Conservation (phyloP, 2,888 invertebrate species). For the Laothoe populi region DNA sequence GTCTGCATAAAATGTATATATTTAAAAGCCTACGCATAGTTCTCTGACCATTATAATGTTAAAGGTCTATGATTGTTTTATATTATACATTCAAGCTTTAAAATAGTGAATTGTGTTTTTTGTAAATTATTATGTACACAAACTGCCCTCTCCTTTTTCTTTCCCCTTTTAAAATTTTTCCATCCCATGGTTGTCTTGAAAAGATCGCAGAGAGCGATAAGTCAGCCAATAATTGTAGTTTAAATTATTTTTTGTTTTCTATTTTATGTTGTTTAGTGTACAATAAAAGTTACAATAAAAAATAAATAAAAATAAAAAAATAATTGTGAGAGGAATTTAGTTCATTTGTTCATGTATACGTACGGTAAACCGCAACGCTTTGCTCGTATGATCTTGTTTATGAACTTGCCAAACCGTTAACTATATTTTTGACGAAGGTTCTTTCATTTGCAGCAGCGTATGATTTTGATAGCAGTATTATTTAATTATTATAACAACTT, state of each 20-base stretch:
- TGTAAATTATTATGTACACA: too few species aligned
- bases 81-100: background rate
- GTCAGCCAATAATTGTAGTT: too few species aligned
- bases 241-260: too few species aligned
- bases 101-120: too few species aligned
- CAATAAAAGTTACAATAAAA: too few species aligned
- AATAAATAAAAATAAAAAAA: background rate
- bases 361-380: conserved; percentile 5
- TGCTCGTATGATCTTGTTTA: conserved; percentile 18
- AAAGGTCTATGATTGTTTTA: background rate
- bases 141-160: too few species aligned
- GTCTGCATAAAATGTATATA: background rate
- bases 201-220: too few species aligned
- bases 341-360: conserved; percentile 9
- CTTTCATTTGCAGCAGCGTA: background rate
- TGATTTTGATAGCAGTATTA: background rate
- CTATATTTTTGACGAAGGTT: too few species aligned
- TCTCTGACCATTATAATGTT: conserved; percentile 6
- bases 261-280: too few species aligned
- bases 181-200: too few species aligned
- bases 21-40: background rate
- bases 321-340: conserved; percentile 2
- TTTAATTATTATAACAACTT: too few species aligned
- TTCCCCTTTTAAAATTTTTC: too few species aligned
- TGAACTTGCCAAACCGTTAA: conserved; percentile 1